Conservation (phyloP, 2,113 vertebrate genomes). For the Mastomys natalensis region DNA sequence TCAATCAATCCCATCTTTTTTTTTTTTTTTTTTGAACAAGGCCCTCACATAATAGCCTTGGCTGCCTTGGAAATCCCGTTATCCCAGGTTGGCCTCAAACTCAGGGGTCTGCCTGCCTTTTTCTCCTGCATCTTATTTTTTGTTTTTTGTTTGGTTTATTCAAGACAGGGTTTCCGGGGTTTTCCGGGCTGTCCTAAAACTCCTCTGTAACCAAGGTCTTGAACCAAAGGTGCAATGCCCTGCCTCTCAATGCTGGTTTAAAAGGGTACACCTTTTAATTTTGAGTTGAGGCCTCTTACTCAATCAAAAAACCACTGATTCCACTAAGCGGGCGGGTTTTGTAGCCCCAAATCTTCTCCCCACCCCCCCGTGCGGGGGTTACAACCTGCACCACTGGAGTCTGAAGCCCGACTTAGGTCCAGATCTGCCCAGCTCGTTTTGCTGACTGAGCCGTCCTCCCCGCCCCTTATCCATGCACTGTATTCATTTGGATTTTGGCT, state of each 20-base stretch:
- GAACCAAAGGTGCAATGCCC: not conserved
- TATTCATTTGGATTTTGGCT: not conserved
- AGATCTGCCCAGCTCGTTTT: accelerated
- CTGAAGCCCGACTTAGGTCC: no score
- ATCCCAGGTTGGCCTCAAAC: not conserved
- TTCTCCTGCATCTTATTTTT: not conserved
- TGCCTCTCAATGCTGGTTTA: not conserved
- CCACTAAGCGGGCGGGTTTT: not conserved
- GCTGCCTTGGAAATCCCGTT: not conserved
- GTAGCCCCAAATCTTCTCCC: not conserved
- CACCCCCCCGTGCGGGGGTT: not conserved
- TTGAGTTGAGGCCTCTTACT: not conserved
- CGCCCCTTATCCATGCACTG: not conserved
- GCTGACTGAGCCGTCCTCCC: not conserved
- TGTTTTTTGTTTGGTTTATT: not conserved
- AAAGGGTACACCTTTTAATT: not conserved
- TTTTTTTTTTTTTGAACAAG: not conserved
- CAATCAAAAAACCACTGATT: no score
- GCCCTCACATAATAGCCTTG: not conserved
- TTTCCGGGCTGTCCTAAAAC: not conserved
- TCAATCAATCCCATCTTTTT: not conserved
- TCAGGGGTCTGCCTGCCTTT: not conserved
- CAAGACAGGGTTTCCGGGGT: not conserved
- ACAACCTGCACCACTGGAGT: not conserved
- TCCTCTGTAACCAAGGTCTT: not conserved